Evolutionary conservation across 30 jellyfish, hydroid and myxozoan species (phyloP).

Genomic region (Hydra vulgaris): DNA sequence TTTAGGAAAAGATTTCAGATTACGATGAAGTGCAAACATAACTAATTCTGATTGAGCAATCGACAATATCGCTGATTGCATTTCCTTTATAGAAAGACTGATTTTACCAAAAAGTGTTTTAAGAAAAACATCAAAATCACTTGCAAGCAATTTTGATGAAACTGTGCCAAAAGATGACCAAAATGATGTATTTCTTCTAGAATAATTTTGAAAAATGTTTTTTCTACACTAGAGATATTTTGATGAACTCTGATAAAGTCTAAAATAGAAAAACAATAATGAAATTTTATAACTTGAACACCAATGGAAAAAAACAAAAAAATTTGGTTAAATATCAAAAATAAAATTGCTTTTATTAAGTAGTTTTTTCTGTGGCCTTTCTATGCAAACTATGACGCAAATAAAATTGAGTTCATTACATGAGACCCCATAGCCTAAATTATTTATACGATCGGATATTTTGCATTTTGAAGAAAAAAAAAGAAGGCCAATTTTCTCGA

Average conservation of each 20-base stretch:
- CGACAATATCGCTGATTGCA: conserved; percentile 35
- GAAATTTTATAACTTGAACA: too few species aligned
- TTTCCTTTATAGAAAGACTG: neutral
- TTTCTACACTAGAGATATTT: neutral
- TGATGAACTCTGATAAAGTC: neutral
- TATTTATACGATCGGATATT: too few species aligned
- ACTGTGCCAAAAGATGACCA: conserved; percentile 16
- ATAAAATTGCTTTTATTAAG: too few species aligned
- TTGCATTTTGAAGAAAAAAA: too few species aligned
- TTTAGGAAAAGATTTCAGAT: conserved; percentile 54
- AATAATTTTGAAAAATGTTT: neutral
- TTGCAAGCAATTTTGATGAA: neutral
- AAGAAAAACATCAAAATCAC: neutral
- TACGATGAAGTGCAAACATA: conserved; percentile 57
- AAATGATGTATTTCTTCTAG: conserved; percentile 15
- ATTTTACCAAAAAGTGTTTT: neutral
- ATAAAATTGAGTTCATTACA: too few species aligned
- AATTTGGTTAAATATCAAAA: too few species aligned
- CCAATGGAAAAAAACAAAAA: too few species aligned
- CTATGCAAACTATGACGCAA: too few species aligned
- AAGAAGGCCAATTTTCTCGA: too few species aligned
- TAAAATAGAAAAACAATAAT: neutral
- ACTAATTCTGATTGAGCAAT: conserved; percentile 62
- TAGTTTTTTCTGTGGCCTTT: too few species aligned
- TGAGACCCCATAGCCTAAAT: too few species aligned